These are phyloP conservation scores for Cheumatopsyche charites DNA, from an alignment of 1,140 invertebrate species.

Conservation along the genomic window DNA sequence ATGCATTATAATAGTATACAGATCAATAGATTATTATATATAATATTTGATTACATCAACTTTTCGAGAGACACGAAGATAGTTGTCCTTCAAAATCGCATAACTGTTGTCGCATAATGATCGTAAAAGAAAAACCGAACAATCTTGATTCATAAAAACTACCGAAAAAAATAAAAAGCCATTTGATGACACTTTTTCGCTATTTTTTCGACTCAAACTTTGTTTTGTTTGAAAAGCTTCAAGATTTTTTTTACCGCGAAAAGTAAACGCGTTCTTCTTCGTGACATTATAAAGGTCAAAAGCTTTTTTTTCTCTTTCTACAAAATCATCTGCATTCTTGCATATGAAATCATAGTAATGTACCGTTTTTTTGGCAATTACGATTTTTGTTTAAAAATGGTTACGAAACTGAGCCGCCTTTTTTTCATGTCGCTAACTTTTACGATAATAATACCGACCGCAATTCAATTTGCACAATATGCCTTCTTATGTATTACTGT, in stretches of 20 bases:
- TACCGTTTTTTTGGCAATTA: background rate
- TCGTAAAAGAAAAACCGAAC: background rate
- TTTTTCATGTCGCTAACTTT: background rate
- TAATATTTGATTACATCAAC: no score
- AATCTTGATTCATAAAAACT: background rate
- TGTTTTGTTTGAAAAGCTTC: background rate
- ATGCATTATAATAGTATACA: no score
- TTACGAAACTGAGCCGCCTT: conserved; percentile 7
- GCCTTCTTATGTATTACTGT: background rate
- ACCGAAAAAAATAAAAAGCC: background rate
- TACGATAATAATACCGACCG: background rate
- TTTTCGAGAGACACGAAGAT: no score
- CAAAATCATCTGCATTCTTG: conserved; percentile 9
- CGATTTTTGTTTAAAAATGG: background rate
- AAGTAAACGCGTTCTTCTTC: conserved; percentile 13
- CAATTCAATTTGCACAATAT: conserved; percentile 21
- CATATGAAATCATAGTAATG: background rate
- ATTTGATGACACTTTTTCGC: background rate
- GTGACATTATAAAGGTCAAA: conserved; percentile 12
- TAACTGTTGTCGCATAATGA: background rate
- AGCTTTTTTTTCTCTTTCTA: background rate
- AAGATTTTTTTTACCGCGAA: background rate
- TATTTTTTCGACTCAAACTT: background rate
- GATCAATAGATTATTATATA: no score
- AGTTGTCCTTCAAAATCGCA: no score